These are phyloP conservation scores for Stramonita haemastoma DNA, from an alignment of 2,888 invertebrate genomes.

Conservation along the genomic window DNA sequence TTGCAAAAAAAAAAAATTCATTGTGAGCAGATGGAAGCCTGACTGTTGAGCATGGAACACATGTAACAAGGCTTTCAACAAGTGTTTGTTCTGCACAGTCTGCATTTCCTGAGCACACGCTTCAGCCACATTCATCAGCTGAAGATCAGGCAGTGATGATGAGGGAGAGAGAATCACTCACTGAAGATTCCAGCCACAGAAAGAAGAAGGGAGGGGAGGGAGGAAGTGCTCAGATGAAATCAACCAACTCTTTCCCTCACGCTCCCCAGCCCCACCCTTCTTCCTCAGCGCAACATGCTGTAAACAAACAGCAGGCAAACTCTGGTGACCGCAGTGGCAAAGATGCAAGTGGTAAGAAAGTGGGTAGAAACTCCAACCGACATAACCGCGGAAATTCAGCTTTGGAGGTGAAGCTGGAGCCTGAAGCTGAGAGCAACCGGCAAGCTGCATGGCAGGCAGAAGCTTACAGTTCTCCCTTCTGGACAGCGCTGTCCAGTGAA, in stretches of 20 bases:
- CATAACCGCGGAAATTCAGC: not conserved
- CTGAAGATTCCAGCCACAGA: not conserved
- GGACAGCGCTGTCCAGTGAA: not conserved
- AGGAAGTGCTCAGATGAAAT: not conserved
- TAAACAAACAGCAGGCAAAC: not conserved
- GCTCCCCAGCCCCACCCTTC: not conserved
- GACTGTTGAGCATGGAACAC: not conserved
- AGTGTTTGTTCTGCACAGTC: not conserved
- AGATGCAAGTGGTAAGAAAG: not conserved
- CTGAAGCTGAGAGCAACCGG: not conserved
- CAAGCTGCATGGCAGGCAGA: not conserved
- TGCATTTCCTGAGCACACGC: not conserved
- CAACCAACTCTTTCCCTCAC: no score
- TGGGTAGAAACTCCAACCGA: not conserved
- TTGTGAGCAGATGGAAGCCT: not conserved
- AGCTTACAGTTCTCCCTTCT: not conserved
- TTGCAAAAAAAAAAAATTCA: not conserved
- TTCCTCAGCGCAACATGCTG: not conserved
- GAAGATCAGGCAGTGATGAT: slow-evolving; percentile 2
- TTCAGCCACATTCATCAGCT: not conserved
- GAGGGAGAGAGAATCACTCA: not conserved
- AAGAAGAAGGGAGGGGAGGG: not conserved
- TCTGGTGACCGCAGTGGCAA: not conserved
- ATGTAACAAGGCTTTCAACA: not conserved
- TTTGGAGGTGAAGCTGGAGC: slow-evolving; percentile 1